Percentiles rank a stretch among this genome's conserved stretches.
phyloP scores from a whole-genome alignment of 1,140 invertebrate species.

The Rhagoletis pomonella region DNA sequence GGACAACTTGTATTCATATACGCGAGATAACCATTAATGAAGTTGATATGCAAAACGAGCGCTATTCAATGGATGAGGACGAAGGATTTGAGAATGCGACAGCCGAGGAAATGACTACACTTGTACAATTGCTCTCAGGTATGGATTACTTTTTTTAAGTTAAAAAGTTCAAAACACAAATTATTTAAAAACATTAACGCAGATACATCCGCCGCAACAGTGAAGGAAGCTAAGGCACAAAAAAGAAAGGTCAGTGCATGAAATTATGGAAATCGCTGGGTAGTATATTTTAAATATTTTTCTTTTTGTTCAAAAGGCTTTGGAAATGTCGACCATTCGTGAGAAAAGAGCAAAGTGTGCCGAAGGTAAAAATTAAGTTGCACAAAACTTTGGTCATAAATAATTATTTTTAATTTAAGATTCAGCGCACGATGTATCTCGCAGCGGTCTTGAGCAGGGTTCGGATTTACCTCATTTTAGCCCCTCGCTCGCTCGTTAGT shows the following conservation, averaged over 20 bases:
- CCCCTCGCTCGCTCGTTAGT: too few relatives aligned
- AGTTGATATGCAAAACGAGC: background rate
- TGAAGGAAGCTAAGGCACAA: background rate
- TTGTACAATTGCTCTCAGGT: conserved; percentile 42
- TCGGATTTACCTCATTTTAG: too few relatives aligned
- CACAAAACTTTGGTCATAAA: background rate
- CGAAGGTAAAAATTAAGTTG: background rate
- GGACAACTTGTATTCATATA: conserved; percentile 38
- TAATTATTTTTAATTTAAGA: background rate
- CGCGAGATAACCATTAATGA: conserved; percentile 55
- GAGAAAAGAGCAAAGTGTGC: background rate
- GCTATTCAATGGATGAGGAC: conserved; percentile 10
- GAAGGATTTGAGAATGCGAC: conserved; percentile 53
- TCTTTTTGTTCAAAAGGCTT: background rate
- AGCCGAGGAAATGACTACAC: conserved; percentile 27
- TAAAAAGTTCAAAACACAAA: background rate
- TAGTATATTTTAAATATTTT: too few relatives aligned
- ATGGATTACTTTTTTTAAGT: background rate
- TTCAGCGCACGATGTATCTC: background rate
- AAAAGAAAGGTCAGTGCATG: conserved; percentile 52
- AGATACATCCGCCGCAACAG: background rate
- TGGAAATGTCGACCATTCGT: background rate
- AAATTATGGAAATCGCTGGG: too few relatives aligned
- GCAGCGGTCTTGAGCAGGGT: background rate
- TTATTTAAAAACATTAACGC: background rate